Evolutionary conservation across 2,797 vertebrate species (phyloP), one percentile per base, ranked within the genome.

Genomic region (Perdix hodgsoniae): DNA sequence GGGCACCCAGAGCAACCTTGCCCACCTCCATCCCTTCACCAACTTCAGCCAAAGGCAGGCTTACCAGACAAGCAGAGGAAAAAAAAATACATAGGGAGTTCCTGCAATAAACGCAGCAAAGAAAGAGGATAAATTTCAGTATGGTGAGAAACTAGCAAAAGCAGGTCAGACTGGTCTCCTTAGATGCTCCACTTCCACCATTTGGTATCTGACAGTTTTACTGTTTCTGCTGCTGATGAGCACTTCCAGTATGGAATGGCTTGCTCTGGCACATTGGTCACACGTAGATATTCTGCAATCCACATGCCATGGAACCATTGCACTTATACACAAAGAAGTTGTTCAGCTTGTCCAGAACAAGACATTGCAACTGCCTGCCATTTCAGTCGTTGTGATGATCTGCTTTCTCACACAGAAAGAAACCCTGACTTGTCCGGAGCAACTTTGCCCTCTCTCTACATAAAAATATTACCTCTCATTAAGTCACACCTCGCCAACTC

Each of bases 1-100:
- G 27, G 85, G 57, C 65, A 69, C 10, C 22, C 65, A 70, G 63
- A 23, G 47, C 63, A 24, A 71, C 63, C 45, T 16, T 57, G 4
- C 11, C 0, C 0, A 35, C 16, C 7, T 29, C 21, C 5, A 3
- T 23, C 45, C 6, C 33, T 24, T 66, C 18, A 27, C 45, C 27
- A 50, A 14, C 40, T 50, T 40, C 60, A 57, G 73, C 57, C 57
- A 39, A 33, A 59, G 59, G 14, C 33, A 60, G 44, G 39, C 63
- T 54, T 35, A 6, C n/a, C 67, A 57, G 40, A 22, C 57, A n/a
- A 40, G 29, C 44, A 76, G 6, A 31, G 4, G 31, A 37, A 19
- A 57, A 37, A 37, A 9, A 27, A 2, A 45, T 2, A 61, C 19
- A 24, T 0, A 29, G 5, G 29, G 56, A 59, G 11, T 26, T 81